Base-by-base conservation (phyloP, 2,113 vertebrate species). In the Hippocampus guttulatus region DNA sequence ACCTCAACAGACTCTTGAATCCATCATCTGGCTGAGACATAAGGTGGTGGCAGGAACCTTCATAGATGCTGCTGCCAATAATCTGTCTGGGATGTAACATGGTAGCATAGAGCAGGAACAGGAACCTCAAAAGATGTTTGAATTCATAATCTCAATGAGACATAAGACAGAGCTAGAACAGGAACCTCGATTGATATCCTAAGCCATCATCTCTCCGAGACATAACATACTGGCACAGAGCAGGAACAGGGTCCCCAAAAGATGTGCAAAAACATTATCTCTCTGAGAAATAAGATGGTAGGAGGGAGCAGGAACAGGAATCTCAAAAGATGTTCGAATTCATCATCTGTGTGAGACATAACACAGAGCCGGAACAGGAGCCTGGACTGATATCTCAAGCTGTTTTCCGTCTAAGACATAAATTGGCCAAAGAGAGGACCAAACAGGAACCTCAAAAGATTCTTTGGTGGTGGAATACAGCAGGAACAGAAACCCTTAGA, bases 1-100 rank as follows among this genome's bases (percentile, higher is more conserved):
- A 60, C 7, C 25, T 33, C 14, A 30, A 27, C 16, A 15, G 14
- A 60, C 12, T 5, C 12, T 60, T 12, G 23, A 30, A 27, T 16
- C 25, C 57, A 30, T 3, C 25, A 27, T 54, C 16, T 51, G 25
- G 16, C 25, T 15, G 12, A 30, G 3, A 60, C 25, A 60, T 6
- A 60, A 60, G 9, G 14, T 5, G 5, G 57, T 30, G 57, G 14
- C 1, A 54, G 51, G 51, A 54, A 54, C 21, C 51, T 54, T 14
- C 15, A 54, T n/a, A 21, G 91, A 91, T 9, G 23, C 77, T 14
- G 85, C 91, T 3, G 69, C 91, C 69, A 80, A 81, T 75, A 85
- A 79, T 55, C 81, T 92, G 75, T 84, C 91, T 8, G 25, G 8
- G 15, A 16, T 25, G 11, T 57, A 25, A 60, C 14, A 15, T 60